Conservation (phyloP, 2,113 vertebrate genomes). For the Lamprologus lemairii region DNA sequence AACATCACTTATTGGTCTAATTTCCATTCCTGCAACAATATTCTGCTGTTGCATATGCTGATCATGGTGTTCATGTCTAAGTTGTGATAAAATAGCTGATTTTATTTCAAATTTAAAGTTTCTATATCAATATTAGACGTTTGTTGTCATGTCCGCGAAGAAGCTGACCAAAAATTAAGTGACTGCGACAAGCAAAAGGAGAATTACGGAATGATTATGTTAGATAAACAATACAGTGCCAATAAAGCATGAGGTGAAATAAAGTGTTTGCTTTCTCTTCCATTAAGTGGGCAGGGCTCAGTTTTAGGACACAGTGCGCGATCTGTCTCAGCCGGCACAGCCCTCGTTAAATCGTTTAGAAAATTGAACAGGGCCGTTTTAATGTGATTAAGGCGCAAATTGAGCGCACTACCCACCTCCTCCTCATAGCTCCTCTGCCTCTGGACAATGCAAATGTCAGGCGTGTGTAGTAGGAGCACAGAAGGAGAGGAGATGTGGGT, state of each 20-base stretch:
- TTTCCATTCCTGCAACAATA: not conserved
- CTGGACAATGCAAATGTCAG: constrained; percentile 21
- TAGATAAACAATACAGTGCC: not conserved
- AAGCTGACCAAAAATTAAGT: not conserved
- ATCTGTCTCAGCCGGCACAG: constrained; percentile 14
- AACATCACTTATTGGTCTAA: not conserved
- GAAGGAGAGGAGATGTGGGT: not conserved
- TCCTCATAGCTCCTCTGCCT: not conserved
- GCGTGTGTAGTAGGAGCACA: not conserved
- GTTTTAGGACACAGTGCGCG: constrained; percentile 16
- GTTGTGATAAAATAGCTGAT: not conserved
- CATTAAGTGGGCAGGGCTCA: constrained; percentile 5
- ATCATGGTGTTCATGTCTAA: not conserved
- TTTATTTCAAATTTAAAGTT: not conserved
- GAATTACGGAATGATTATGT: not conserved
- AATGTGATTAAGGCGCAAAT: constrained; percentile 48
- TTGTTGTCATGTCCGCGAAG: not conserved
- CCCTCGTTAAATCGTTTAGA: constrained; percentile 41
- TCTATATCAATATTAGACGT: not conserved
- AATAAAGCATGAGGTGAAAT: not conserved
- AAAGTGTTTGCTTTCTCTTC: constrained; percentile 9
- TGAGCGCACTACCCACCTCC: constrained; percentile 15
- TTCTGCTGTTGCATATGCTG: not conserved
- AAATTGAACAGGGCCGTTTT: constrained; percentile 41
- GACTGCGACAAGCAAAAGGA: not conserved